Percentiles rank a stretch among this genome's conserved stretches.
Evolutionary conservation across 1,140 invertebrate species (phyloP).

Genomic region (Chymomyza costata): DNA sequence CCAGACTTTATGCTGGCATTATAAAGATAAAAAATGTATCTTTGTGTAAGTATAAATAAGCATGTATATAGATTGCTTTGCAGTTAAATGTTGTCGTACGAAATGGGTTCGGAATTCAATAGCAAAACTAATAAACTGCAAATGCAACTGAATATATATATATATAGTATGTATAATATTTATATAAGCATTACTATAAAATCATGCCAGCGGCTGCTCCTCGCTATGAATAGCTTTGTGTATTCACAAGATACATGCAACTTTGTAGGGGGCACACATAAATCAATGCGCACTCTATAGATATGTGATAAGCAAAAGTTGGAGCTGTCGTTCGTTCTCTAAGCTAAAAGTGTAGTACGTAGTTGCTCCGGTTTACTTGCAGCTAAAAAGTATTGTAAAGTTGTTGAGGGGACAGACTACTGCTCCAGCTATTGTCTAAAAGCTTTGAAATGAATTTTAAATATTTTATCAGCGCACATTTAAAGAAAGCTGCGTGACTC

Average conservation of each 20-base stretch:
- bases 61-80: background rate
- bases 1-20: conserved; percentile 16
- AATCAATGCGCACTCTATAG: conserved; percentile 56
- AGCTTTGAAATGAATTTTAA: conserved; percentile 73
- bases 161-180: no score
- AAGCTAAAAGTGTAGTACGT: no score
- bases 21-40: conserved; percentile 31
- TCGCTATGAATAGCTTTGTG: conserved; percentile 35
- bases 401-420: no score
- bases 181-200: no score
- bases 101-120: conserved; percentile 61
- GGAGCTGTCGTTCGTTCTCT: no score
- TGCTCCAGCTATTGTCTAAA: conserved; percentile 23
- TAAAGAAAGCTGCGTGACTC: conserved; percentile 51
- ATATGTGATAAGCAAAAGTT: conserved; percentile 20
- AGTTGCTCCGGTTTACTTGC: no score
- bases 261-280: conserved; percentile 37
- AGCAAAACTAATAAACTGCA: conserved; percentile 67
- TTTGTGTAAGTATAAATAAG: no score
- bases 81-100: conserved; percentile 4
- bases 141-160: conserved; percentile 45
- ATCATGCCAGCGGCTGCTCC: conserved; percentile 21
- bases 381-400: no score
- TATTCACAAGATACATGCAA: conserved; percentile 9
- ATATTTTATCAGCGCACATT: conserved; percentile 60